phyloP scores from a whole-genome alignment of 30 jellyfish, hydroid and myxozoan genomes.

The Turritopsis dohrnii region DNA sequence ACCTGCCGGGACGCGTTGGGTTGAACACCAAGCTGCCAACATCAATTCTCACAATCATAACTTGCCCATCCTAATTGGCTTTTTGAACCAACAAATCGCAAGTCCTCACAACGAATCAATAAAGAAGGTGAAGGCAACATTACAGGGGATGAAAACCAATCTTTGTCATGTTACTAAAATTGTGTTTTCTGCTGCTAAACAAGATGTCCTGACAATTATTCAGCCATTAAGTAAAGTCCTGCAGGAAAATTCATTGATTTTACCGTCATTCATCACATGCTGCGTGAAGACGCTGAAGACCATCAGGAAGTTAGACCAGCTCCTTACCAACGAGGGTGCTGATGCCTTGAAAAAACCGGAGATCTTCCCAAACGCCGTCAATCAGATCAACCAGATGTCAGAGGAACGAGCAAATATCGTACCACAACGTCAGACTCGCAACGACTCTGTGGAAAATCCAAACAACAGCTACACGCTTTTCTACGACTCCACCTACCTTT shows the following conservation, averaged over 20 bases:
- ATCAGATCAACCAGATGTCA: not conserved
- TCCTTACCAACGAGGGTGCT: conserved; percentile 1
- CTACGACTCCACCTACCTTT: not conserved
- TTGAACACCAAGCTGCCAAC: too few relatives aligned
- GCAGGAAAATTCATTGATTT: conserved; percentile 4
- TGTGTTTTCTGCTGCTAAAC: too few relatives aligned
- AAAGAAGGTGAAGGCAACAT: too few relatives aligned
- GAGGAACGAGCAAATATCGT: not conserved
- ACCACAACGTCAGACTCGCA: not conserved
- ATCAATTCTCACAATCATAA: too few relatives aligned
- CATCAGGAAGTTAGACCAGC: too few relatives aligned
- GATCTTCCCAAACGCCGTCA: conserved; percentile 8
- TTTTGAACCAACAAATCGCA: too few relatives aligned
- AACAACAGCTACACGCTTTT: not conserved
- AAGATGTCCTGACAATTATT: not conserved
- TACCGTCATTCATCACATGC: not conserved
- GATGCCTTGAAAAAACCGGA: conserved; percentile 1
- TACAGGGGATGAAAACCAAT: too few relatives aligned
- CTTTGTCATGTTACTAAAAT: too few relatives aligned
- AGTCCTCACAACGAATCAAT: too few relatives aligned
- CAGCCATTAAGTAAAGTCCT: conserved; percentile 10
- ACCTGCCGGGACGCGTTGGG: too few relatives aligned
- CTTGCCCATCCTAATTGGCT: too few relatives aligned
- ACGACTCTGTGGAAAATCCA: not conserved
- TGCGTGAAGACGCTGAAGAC: conserved; percentile 7